These are phyloP conservation scores for Tetheella fluctuosa DNA, from an alignment of 2,888 invertebrate genomes.

Conservation along the genomic window DNA sequence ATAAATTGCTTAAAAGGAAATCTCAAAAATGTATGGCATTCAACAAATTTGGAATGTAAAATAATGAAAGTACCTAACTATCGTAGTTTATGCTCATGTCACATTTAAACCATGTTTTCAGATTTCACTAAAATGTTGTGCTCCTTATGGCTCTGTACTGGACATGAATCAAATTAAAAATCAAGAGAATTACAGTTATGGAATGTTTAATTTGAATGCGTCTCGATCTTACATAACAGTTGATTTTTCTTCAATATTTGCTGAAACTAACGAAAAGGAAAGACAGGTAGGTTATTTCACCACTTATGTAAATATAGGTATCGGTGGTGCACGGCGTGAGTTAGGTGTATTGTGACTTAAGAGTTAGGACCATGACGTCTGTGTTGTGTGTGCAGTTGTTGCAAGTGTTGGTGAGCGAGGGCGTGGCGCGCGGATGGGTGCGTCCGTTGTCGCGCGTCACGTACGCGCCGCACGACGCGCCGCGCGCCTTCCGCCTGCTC, in stretches of 20 bases:
- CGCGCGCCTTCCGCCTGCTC: constrained; percentile 56
- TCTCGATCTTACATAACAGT: constrained; percentile 37
- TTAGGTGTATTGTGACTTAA: background rate
- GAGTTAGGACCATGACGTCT: background rate
- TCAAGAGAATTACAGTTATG: constrained; percentile 44
- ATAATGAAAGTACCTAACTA: background rate
- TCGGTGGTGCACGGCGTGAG: background rate
- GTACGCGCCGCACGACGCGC: constrained; percentile 45
- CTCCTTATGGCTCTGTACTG: constrained; percentile 36
- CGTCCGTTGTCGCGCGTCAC: constrained; percentile 58
- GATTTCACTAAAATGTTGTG: constrained; percentile 39
- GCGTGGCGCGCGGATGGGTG: constrained; percentile 60
- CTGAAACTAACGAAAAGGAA: constrained; percentile 23
- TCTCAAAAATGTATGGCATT: constrained; percentile 54
- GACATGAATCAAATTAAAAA: constrained; percentile 45
- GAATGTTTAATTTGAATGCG: constrained; percentile 41
- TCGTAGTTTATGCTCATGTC: too few relatives aligned
- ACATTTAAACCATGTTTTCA: constrained; percentile 24
- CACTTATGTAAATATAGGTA: too few relatives aligned
- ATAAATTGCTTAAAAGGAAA: constrained; percentile 49
- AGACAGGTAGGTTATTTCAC: constrained; percentile 37
- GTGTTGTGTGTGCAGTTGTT: constrained; percentile 26
- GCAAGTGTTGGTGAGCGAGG: constrained; percentile 54
- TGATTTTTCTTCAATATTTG: constrained; percentile 51
- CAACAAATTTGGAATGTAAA: background rate